phyloP scores from a whole-genome alignment of 2,113 vertebrate genomes.

The Lepisosteus oculatus region DNA sequence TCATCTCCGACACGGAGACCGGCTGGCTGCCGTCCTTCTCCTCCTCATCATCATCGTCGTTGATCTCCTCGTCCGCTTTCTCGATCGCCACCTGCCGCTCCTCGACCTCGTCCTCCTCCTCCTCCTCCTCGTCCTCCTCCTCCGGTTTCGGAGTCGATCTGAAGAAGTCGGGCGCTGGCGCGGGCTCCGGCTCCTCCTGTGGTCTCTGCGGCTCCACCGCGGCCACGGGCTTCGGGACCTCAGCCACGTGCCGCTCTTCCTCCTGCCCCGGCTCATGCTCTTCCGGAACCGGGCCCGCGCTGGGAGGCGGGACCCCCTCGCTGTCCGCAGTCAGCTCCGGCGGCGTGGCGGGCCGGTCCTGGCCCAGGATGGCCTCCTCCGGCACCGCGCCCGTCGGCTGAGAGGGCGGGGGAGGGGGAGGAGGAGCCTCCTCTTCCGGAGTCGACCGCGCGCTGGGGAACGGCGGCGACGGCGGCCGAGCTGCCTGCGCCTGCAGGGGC shows the following conservation, averaged over 20 bases:
- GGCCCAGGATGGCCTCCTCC: no score
- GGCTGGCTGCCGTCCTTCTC: neutral
- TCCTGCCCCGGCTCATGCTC: no score
- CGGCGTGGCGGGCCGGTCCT: no score
- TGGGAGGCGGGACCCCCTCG: no score
- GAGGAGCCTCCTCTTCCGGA: constrained; percentile 13
- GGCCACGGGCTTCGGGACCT: no score
- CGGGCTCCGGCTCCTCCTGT: no score
- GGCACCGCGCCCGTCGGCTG: constrained; percentile 13
- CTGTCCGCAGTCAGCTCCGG: no score
- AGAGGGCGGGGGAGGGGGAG: constrained; percentile 23
- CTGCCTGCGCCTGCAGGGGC: neutral
- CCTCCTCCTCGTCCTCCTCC: neutral
- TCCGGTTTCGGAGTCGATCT: no score
- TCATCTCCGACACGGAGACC: neutral
- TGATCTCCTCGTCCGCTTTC: neutral
- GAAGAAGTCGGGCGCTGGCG: no score
- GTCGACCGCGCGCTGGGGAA: neutral
- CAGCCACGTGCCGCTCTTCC: no score
- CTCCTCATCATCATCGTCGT: neutral
- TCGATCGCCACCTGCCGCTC: neutral
- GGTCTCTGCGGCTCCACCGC: no score
- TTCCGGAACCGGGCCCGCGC: no score
- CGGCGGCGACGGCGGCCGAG: constrained; percentile 1
- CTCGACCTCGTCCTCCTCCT: neutral